These are phyloP conservation scores for Aphelocoma coerulescens DNA, from an alignment of 2,113 vertebrate genomes.

Conservation along the genomic window DNA sequence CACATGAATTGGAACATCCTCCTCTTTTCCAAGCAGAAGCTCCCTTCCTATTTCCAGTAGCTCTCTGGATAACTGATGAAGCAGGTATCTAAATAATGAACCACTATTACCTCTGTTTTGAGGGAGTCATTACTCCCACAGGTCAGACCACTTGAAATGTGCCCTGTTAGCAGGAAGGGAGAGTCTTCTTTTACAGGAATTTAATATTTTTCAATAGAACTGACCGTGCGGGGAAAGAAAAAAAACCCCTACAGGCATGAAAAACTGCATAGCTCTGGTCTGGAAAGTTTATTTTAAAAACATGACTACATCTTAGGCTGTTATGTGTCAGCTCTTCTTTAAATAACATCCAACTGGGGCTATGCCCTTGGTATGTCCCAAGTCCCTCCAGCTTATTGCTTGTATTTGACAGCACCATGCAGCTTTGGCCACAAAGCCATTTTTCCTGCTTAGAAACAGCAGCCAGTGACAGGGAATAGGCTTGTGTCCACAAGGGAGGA, in stretches of 20 bases:
- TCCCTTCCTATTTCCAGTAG: not conserved
- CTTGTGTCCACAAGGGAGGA: accelerated
- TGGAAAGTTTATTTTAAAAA: constrained; percentile 40
- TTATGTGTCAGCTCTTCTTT: not conserved
- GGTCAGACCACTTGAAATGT: not conserved
- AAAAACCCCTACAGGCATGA: not conserved
- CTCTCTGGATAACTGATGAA: not conserved
- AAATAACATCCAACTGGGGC: not conserved
- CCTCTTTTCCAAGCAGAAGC: not conserved
- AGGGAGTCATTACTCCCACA: not conserved
- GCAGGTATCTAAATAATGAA: not conserved
- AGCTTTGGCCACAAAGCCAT: not conserved
- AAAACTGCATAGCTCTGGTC: not conserved
- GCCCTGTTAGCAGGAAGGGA: not conserved
- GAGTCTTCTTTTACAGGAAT: constrained; percentile 14
- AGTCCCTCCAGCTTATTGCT: not conserved
- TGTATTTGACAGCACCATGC: not conserved
- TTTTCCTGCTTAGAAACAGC: not conserved
- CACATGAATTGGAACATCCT: not conserved
- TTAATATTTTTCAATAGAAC: constrained; percentile 30
- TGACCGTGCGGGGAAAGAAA: not conserved
- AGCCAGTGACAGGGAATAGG: not conserved
- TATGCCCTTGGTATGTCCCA: not conserved
- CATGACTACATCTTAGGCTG: not conserved
- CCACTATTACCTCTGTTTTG: not conserved